Evolutionary conservation across 1,140 invertebrate species (phyloP).

Genomic region (Magallana gigas): DNA sequence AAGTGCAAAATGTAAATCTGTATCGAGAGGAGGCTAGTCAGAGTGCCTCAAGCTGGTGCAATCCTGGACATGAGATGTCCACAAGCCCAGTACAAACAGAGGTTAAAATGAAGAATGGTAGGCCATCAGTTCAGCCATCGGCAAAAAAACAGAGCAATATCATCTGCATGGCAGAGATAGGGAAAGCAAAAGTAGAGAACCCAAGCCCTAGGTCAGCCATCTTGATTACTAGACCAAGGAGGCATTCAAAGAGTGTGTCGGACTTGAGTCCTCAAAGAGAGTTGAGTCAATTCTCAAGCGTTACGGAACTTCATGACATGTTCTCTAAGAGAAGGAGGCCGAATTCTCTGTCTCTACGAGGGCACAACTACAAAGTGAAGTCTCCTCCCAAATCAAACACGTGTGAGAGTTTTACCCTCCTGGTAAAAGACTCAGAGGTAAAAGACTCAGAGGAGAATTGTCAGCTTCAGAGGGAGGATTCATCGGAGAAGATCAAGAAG

Average conservation of each 20-base stretch:
- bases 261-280: slow-evolving; percentile 65
- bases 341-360: slow-evolving; percentile 73
- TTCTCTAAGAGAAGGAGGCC: slow-evolving; percentile 61
- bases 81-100: slow-evolving; percentile 49
- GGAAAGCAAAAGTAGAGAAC: slow-evolving; percentile 65
- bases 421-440: background rate
- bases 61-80: slow-evolving; percentile 13
- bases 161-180: slow-evolving; percentile 68
- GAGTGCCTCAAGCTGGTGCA: slow-evolving; percentile 2
- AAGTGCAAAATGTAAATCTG: slow-evolving; percentile 8
- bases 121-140: slow-evolving; percentile 43
- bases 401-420: slow-evolving; percentile 38
- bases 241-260: slow-evolving; percentile 69
- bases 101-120: slow-evolving; percentile 52
- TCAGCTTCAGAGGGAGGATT: background rate
- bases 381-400: slow-evolving; percentile 47
- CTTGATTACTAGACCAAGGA: slow-evolving; percentile 37
- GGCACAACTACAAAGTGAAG: slow-evolving; percentile 67
- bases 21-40: background rate
- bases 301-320: slow-evolving; percentile 47
- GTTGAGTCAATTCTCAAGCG: slow-evolving; percentile 45
- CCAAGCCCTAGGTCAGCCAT: slow-evolving; percentile 58
- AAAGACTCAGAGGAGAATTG: background rate
- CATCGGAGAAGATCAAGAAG: slow-evolving; percentile 82
- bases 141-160: slow-evolving; percentile 36